Base-by-base conservation (phyloP, 2,113 vertebrate species). In the Platysteira castanea region DNA sequence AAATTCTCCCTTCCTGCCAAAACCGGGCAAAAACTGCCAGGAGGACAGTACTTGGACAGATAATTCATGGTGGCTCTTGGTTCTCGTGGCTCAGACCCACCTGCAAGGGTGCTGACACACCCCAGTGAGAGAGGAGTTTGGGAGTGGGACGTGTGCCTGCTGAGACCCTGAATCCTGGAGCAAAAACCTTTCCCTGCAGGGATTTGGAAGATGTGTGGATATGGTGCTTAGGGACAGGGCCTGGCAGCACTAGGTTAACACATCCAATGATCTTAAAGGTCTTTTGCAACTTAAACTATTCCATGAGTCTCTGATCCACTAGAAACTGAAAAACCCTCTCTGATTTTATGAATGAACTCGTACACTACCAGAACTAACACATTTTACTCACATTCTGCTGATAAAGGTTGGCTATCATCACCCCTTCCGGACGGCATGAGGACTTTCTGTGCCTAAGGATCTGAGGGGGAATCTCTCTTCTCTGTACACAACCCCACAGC, bases 81-180 rank as follows among this genome's bases (percentile, higher is more conserved):
- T 47, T 80, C 44, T 73, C 1, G 0, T 11, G 59, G 70, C 23
- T 89, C 54, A 80, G 68, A 77, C 11, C n/a, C 27, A 28, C 31
- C 74, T 60, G 11, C 24, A 33, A 35, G 23, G 69, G 4, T 3
- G 0, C 0, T 1, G n/a, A 18, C n/a, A 8, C 41, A 7, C 8
- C 11, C 1, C 26, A 24, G 31, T 7, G 39, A 1, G 1, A n/a
- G 46, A 35, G 44, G 42, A 26, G 31, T 28, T 35, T 10, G 28
- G 16, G n/a, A 73, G 22, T 12, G 13, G 15, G 60, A 10, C 13
- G 18, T 14, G 53, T 26, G 31, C 31, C 53, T 49, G 22, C 65
- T 52, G 46, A 35, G 47, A 87, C 65, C 21, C 49, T 28, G 11
- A 30, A 19, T 4, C 47, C 69, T 41, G 39, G 11, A 41, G 46